Percentiles rank a stretch among this genome's conserved stretches.
Conservation (phyloP, 2,113 vertebrate genomes). For the Osmerus mordax region DNA sequence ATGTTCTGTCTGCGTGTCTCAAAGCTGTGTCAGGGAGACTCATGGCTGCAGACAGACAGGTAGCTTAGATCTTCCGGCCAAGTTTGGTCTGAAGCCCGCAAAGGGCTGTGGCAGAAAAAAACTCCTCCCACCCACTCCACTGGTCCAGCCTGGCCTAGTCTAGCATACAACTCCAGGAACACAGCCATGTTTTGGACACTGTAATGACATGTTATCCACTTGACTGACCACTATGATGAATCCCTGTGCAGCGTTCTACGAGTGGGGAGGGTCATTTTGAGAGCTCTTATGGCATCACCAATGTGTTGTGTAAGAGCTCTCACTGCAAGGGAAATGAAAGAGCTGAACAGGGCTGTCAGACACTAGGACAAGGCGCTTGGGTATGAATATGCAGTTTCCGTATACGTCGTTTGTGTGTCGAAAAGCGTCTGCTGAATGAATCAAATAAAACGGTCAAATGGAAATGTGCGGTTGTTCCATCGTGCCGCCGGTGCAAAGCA, state of each 20-base stretch:
- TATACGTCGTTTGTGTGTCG: no score
- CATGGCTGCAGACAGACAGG: background rate
- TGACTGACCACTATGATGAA: background rate
- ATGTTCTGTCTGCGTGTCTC: background rate
- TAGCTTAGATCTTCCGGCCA: background rate
- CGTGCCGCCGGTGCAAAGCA: background rate
- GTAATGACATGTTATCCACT: background rate
- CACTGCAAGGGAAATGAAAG: background rate
- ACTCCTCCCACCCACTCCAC: no score
- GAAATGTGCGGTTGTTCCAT: background rate
- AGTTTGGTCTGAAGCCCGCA: no score
- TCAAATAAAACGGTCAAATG: background rate
- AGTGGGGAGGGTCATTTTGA: background rate
- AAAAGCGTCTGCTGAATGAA: no score
- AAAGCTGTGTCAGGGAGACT: background rate
- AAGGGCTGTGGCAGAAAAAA: no score
- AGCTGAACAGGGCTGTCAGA: no score
- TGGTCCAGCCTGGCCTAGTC: background rate
- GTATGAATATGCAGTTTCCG: no score
- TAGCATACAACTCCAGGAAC: background rate
- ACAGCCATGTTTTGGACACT: background rate
- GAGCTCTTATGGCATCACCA: background rate
- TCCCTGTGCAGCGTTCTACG: background rate
- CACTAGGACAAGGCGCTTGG: no score
- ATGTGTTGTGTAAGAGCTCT: background rate